A percentile compares a stretch with the other conserved stretches of the same genome.
phyloP scores from a whole-genome alignment of 1,140 invertebrate species.

The Neodiprion fabricii region DNA sequence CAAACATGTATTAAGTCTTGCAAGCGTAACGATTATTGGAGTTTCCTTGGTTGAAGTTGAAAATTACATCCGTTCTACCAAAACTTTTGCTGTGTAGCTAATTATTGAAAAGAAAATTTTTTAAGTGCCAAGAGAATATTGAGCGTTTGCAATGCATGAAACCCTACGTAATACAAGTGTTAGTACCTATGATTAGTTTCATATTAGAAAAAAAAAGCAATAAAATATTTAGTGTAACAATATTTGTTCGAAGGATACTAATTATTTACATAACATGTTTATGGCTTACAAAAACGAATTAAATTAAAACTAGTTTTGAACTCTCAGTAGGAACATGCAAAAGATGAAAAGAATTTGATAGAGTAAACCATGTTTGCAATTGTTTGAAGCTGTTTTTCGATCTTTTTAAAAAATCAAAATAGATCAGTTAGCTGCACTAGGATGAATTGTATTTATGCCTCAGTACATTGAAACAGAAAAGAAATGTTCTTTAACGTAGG shows the following conservation, averaged over 20 bases:
- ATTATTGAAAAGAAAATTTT: no score
- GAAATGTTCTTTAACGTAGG: background rate
- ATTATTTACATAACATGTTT: background rate
- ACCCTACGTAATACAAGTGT: no score
- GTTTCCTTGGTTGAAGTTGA: no score
- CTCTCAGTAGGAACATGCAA: constrained; percentile 5
- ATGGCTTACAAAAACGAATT: background rate
- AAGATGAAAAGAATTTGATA: background rate
- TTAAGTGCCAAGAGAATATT: no score
- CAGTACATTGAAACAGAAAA: background rate
- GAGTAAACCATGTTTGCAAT: background rate
- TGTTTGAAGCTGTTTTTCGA: no score
- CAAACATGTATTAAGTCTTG: no score
- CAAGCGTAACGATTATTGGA: no score
- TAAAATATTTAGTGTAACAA: background rate
- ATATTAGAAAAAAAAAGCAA: no score
- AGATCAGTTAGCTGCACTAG: background rate
- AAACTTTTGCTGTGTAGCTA: no score
- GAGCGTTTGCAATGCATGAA: no score
- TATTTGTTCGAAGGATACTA: background rate
- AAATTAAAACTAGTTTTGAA: constrained; percentile 8
- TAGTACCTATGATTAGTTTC: no score
- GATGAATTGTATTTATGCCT: background rate
- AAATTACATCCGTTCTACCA: no score
- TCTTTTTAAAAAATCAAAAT: background rate